Evolutionary conservation across 53 echinoderm and acorn worm species (phyloP), one percentile per base, ranked within the genome.

Genomic region (Echinometra lucunter): DNA sequence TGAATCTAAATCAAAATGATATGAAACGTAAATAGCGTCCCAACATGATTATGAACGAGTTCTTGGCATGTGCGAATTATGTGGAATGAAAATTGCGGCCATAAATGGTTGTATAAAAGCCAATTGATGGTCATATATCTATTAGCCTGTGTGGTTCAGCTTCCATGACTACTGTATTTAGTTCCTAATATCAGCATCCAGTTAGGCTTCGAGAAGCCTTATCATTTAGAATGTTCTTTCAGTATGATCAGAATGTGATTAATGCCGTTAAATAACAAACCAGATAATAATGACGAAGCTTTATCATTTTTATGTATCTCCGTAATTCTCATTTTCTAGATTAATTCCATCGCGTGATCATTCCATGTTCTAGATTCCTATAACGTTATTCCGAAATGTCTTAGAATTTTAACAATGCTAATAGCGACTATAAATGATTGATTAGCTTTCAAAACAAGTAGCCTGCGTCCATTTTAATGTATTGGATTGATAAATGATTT

Each of bases 51-150:
- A n/a, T n/a, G 66, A 25, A 66, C 27, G 25, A 28, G 5, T 32
- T 72, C 2, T 32, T 72, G 32, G 13, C 15, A 72, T 32, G 12
- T 35, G 72, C 9, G 72, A 72, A 72, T n/a, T n/a, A n/a, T 72
- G 28, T 35, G 35, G 72, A 34, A 72, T 72, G 32, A 13, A 34
- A 15, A 72, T 72, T 72, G 28, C 32, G 3, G 34, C 12, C 72
- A 72, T 72, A 72, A 72, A 72, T n/a, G 16, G 72, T 72, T 72
- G 35, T 72, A 72, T 72, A 72, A 72, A 66, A 63, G 28, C 72
- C 72, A 72, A 35, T 72, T 34, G 72, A 13, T 32, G 35, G 32
- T 35, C 72, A 72, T 72, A 72, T 72, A 72, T 34, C 72, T 30
- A 34, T 72, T 72, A 72, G 35, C 72, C 35, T 35, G 13, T 1